phyloP scores from a whole-genome alignment of 1,140 invertebrate genomes.

The Polyergus mexicanus region DNA sequence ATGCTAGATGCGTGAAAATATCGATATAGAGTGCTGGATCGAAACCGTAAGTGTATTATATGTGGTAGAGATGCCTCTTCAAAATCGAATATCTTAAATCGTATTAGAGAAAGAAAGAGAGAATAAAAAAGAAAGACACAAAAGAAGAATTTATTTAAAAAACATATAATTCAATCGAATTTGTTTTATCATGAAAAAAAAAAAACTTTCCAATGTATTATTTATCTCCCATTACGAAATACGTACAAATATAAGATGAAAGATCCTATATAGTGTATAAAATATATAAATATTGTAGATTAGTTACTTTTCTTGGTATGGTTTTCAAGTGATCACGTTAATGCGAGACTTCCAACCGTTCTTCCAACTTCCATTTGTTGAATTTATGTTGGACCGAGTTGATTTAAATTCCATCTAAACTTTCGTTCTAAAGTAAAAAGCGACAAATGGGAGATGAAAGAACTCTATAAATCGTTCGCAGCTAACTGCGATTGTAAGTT shows the following conservation, averaged over 20 bases:
- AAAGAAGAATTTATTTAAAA: not conserved
- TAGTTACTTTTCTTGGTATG: not conserved
- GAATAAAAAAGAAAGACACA: not conserved
- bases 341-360: not conserved
- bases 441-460: conserved; percentile 5
- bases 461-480: conserved; percentile 26
- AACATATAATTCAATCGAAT: not conserved
- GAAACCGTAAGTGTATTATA: not conserved
- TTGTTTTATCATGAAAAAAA: not conserved
- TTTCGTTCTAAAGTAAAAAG: conserved; percentile 19
- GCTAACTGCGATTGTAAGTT: conserved; percentile 16
- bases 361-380: not conserved
- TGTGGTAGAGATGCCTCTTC: too few species aligned
- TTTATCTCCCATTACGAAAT: not conserved
- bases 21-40: not conserved
- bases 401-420: conserved; percentile 39
- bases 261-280: not conserved
- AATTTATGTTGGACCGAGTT: conserved; percentile 13
- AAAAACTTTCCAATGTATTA: not conserved
- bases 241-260: not conserved
- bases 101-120: not conserved
- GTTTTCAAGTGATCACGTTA: not conserved
- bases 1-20: not conserved
- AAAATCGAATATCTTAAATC: not conserved
- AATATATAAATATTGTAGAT: not conserved